These are phyloP conservation scores for Zophobas atratus DNA, from an alignment of 1,140 invertebrate genomes.

Conservation along the genomic window DNA sequence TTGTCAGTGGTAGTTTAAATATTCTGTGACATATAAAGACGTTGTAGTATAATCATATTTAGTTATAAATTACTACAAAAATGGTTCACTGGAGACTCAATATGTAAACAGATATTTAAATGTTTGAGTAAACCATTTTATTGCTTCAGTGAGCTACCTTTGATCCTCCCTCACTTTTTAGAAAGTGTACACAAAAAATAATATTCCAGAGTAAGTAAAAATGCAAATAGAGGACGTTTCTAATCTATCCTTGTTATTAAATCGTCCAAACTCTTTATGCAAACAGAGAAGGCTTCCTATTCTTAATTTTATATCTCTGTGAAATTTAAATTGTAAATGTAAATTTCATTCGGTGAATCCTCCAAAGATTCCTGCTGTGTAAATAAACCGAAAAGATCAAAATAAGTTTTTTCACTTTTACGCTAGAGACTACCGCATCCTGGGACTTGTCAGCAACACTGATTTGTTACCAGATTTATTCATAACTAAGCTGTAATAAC, in stretches of 20 bases:
- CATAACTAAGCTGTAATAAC: too few species aligned
- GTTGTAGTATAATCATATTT: too few species aligned
- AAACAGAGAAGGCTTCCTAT: constrained; percentile 22
- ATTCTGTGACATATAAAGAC: too few species aligned
- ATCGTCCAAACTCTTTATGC: constrained; percentile 33
- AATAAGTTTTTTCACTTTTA: constrained; percentile 20
- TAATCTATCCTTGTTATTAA: constrained; percentile 35
- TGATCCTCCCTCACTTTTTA: not conserved
- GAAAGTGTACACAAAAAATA: not conserved
- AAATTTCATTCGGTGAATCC: constrained; percentile 35
- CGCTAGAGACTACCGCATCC: not conserved
- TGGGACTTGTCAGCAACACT: too few species aligned
- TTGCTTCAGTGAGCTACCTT: not conserved
- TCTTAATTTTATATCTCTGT: constrained; percentile 38
- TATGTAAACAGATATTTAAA: too few species aligned
- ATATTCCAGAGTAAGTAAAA: constrained; percentile 20
- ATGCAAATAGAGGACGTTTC: constrained; percentile 22
- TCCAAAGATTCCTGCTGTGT: constrained; percentile 20
- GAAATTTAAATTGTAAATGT: constrained; percentile 35
- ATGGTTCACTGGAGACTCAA: too few species aligned
- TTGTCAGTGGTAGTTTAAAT: too few species aligned
- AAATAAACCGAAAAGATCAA: constrained; percentile 35
- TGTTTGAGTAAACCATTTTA: not conserved
- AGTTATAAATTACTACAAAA: too few species aligned
- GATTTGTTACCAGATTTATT: too few species aligned